Percentiles rank a stretch among this genome's conserved stretches.
Evolutionary conservation across 2,797 vertebrate species (phyloP).

Genomic region (Gallinago stenura): DNA sequence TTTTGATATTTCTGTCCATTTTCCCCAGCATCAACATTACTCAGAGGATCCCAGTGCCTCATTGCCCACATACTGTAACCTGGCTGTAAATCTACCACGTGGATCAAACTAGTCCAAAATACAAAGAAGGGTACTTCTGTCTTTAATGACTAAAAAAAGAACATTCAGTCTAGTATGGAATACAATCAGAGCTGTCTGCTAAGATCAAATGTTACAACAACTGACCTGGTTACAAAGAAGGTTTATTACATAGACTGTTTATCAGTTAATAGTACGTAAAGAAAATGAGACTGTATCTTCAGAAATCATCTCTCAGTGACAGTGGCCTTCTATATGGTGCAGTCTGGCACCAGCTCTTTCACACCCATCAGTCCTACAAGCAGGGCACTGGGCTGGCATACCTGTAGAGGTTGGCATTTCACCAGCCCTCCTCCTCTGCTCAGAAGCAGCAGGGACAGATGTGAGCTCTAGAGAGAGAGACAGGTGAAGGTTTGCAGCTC

Average conservation of each 20-base stretch:
- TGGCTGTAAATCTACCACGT: background rate
- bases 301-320: background rate
- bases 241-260: background rate
- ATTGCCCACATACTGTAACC: background rate
- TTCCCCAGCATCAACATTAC: background rate
- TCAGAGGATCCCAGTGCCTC: background rate
- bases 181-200: background rate
- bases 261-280: background rate
- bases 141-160: background rate
- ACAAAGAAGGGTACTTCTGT: background rate
- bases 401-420: background rate
- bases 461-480: background rate
- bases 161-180: background rate
- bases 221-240: background rate
- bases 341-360: background rate
- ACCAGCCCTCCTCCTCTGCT: background rate
- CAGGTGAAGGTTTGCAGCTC: conserved; percentile 2
- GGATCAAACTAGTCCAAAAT: background rate
- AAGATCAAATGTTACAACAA: background rate
- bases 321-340: background rate
- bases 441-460: conserved; percentile 17
- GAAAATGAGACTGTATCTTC: background rate
- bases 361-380: background rate
- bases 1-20: background rate
- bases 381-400: background rate